These are phyloP conservation scores for Onychomys leucogaster DNA, from an alignment of 2,797 vertebrate species.

Conservation along the genomic window DNA sequence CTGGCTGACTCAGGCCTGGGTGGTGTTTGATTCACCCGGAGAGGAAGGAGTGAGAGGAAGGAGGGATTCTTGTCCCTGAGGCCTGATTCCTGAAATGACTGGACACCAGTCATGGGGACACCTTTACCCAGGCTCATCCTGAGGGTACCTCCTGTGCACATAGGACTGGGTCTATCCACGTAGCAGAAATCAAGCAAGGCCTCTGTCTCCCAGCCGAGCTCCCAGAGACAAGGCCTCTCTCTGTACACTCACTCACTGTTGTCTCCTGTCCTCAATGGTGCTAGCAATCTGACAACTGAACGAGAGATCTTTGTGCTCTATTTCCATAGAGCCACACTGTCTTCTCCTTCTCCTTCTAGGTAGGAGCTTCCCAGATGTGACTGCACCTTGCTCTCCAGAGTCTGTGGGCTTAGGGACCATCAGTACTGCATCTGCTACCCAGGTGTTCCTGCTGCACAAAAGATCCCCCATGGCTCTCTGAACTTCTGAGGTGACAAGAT, in stretches of 20 bases:
- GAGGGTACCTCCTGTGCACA: neutral
- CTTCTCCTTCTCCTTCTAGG: neutral
- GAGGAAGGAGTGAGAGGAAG: neutral
- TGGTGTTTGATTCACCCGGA: neutral
- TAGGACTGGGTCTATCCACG: neutral
- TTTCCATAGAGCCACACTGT: neutral
- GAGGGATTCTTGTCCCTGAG: neutral
- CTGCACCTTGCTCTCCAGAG: neutral
- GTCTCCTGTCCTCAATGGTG: neutral
- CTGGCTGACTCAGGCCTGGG: constrained; percentile 78
- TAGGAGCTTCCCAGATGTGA: neutral
- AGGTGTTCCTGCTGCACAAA: neutral
- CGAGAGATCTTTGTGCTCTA: neutral
- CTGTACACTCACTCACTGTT: neutral
- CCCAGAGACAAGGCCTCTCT: neutral
- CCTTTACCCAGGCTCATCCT: neutral
- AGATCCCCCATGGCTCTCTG: neutral
- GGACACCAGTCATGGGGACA: neutral
- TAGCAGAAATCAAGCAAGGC: neutral
- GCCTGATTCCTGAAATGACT: constrained; percentile 6
- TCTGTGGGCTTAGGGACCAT: neutral
- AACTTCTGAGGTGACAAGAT: constrained; percentile 3
- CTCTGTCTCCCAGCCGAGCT: neutral
- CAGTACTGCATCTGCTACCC: neutral
- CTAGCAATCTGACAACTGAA: neutral